These are phyloP conservation scores for Remorina albescens DNA, from an alignment of 2,797 vertebrate genomes.

Conservation along the genomic window DNA sequence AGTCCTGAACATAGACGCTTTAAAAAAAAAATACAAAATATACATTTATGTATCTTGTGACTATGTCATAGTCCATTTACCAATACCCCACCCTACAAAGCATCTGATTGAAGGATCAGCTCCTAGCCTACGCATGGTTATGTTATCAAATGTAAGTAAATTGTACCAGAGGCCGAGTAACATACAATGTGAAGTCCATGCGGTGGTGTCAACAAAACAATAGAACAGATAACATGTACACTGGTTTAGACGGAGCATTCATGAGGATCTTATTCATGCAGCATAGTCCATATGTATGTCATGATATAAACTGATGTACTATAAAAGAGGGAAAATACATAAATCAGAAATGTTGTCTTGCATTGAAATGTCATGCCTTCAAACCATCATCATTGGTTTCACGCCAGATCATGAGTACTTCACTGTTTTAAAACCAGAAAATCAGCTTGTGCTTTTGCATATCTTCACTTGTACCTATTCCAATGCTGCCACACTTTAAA, in stretches of 20 bases:
- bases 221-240: conserved; percentile 47
- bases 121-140: conserved; percentile 32
- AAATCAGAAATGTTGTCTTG: not conserved
- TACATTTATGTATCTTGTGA: conserved; percentile 80
- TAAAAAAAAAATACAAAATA: conserved; percentile 86
- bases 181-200: conserved; percentile 56
- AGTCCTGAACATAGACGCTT: conserved; percentile 69
- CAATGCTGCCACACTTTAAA: not conserved
- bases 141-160: conserved; percentile 23
- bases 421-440: conserved; percentile 9
- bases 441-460: conserved; percentile 25
- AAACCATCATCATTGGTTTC: conserved; percentile 36
- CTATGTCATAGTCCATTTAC: conserved; percentile 47
- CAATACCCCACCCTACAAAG: conserved; percentile 11
- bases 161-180: conserved; percentile 20
- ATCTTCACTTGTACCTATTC: not conserved
- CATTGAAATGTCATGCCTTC: conserved; percentile 40
- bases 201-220: conserved; percentile 51
- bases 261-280: conserved; percentile 66
- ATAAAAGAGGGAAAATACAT: conserved; percentile 40
- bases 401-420: not conserved
- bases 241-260: conserved; percentile 59
- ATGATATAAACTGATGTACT: conserved; percentile 40
- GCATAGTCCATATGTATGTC: conserved; percentile 42
- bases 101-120: conserved; percentile 28